phyloP scores from a whole-genome alignment of 2,113 vertebrate species.

The Ceuthmochares aereus region DNA sequence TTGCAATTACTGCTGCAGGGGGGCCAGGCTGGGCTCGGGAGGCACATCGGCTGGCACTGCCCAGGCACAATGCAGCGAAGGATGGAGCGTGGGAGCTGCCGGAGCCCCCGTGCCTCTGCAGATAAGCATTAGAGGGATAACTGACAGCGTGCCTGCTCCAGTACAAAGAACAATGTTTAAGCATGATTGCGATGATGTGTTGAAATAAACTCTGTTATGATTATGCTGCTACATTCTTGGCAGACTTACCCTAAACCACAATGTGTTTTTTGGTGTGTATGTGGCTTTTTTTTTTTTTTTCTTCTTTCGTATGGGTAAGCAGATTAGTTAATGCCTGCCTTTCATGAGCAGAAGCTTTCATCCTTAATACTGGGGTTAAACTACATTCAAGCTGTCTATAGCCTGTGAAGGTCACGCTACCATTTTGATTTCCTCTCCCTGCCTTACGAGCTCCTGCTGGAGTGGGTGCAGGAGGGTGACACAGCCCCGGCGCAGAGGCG shows the following conservation, averaged over 20 bases:
- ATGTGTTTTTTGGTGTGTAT: slow-evolving; percentile 39
- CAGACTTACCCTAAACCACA: not conserved
- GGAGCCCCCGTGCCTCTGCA: not conserved
- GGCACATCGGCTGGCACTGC: not conserved
- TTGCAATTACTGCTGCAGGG: not conserved
- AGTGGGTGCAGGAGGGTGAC: fast-evolving
- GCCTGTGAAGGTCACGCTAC: slow-evolving; percentile 49
- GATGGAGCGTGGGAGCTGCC: not conserved
- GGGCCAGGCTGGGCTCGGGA: not conserved
- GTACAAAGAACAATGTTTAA: not conserved
- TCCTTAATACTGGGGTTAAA: slow-evolving; percentile 53
- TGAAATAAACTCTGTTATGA: slow-evolving; percentile 28
- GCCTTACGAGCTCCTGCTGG: not conserved
- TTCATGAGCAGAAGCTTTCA: slow-evolving; percentile 36
- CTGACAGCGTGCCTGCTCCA: not conserved
- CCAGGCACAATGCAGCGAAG: not conserved
- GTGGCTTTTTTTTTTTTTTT: not conserved
- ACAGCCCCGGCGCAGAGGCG: fast-evolving
- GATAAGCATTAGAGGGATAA: not conserved
- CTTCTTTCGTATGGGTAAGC: not conserved
- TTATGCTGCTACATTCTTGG: not conserved
- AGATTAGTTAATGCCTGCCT: slow-evolving; percentile 51
- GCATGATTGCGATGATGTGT: not conserved
- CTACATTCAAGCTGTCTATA: not conserved
- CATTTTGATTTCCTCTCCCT: slow-evolving; percentile 47